Evolutionary conservation across 1,140 invertebrate species (phyloP).

Genomic region (Cydia amplana): DNA sequence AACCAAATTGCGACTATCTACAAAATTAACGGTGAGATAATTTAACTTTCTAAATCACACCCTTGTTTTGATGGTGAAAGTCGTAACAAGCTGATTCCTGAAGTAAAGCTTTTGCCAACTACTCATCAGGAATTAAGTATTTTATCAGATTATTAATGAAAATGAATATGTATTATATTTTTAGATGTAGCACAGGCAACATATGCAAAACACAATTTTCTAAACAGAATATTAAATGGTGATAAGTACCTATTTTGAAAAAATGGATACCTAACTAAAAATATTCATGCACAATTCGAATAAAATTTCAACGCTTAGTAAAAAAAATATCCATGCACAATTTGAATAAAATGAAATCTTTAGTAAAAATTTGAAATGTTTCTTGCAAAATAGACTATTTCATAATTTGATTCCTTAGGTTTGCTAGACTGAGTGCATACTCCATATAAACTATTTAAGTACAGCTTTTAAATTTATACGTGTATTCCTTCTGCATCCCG

Average conservation of each 20-base stretch:
- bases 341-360: conserved; percentile 36
- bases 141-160: neutral
- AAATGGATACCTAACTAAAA: no score
- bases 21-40: conserved; percentile 54
- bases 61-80: neutral
- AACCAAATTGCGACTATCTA: conserved; percentile 64
- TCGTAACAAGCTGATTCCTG: neutral
- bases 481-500: conserved; percentile 18
- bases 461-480: conserved; percentile 1
- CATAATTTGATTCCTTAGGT: conserved; percentile 14
- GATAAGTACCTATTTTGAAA: no score
- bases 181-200: no score
- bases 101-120: neutral
- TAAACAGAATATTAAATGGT: no score
- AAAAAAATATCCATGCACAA: no score
- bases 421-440: conserved; percentile 19
- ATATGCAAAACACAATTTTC: no score
- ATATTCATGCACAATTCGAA: no score
- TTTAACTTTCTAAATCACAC: conserved; percentile 20
- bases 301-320: no score
- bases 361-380: conserved; percentile 54
- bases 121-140: no score
- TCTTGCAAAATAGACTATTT: conserved; percentile 33
- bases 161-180: no score
- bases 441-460: conserved; percentile 17